Evolutionary conservation across 2,797 vertebrate genomes (phyloP), one percentile per base, ranked within the genome.

Genomic region (Myotis planiceps): DNA sequence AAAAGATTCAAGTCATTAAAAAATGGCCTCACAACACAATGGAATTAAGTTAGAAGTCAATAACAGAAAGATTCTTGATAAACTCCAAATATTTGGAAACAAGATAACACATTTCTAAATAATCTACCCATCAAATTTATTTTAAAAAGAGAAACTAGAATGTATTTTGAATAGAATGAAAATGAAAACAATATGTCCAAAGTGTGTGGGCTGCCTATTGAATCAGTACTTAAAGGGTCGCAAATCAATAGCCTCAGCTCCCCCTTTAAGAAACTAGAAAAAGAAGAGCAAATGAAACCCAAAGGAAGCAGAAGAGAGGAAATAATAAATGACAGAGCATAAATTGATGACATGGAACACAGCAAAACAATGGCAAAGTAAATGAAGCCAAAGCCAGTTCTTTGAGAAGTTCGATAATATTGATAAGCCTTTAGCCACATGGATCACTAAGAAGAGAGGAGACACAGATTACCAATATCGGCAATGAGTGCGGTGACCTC

Each of bases 11-110:
- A 85, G 49, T 71, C 69, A 96, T 87, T 58, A 84, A 90, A 90
- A 85, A 79, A 86, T 49, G 45, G 87, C 37, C 23, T 85, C 42
- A 93, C 32, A 96, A 72, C 87, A 95, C 55, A 90, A 69, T 84
- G 60, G 81, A 97, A 96, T 96, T 96, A 92, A 96, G 90, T 93
- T 93, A 95, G 65, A 94, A 92, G 63, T 96, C 58, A 94, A 21
- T 88, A 90, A 90, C 74, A 96, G 53, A 95, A 95, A 80, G 39
- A 81, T 81, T 92, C 80, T 91, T 94, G 93, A 85, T 82, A 95
- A 87, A 89, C n/a, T 71, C 51, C 92, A 87, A 91, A 45, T 94
- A 88, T 88, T 90, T 92, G 79, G 88, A 78, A 90, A 69, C 78
- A 79, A 88, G 83, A 94, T 88, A 96, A 95, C 74, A 76, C 3